Evolutionary conservation across 2,113 vertebrate species (phyloP).

Genomic region (Gymnorhina tibicen): DNA sequence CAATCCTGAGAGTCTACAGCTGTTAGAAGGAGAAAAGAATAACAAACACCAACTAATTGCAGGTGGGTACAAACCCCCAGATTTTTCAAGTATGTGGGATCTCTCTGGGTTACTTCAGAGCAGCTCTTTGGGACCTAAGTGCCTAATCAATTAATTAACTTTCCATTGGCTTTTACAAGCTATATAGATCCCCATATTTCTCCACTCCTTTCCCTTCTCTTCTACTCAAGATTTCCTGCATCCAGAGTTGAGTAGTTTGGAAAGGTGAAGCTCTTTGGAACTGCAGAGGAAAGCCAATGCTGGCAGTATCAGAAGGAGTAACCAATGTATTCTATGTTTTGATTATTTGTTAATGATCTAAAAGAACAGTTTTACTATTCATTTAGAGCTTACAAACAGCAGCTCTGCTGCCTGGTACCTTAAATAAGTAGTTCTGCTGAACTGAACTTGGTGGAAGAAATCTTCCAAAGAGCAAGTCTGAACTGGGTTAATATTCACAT

Average conservation of each 20-base stretch:
- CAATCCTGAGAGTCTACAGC: background rate
- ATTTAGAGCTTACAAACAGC: background rate
- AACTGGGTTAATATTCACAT: background rate
- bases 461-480: background rate
- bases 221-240: background rate
- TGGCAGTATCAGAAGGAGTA: background rate
- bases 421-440: background rate
- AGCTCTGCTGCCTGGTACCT: background rate
- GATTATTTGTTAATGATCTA: background rate
- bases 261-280: background rate
- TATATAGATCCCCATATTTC: background rate
- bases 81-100: background rate
- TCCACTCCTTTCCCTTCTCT: accelerated
- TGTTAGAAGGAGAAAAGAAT: background rate
- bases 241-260: background rate
- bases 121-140: background rate
- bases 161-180: background rate
- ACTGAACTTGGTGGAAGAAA: background rate
- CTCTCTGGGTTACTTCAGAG: background rate
- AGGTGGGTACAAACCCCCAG: background rate
- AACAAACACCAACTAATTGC: background rate
- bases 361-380: background rate
- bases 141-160: background rate
- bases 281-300: background rate
- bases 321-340: background rate